These are phyloP conservation scores for Drosophila orena DNA, from an alignment of 1,140 invertebrate species.

Conservation along the genomic window DNA sequence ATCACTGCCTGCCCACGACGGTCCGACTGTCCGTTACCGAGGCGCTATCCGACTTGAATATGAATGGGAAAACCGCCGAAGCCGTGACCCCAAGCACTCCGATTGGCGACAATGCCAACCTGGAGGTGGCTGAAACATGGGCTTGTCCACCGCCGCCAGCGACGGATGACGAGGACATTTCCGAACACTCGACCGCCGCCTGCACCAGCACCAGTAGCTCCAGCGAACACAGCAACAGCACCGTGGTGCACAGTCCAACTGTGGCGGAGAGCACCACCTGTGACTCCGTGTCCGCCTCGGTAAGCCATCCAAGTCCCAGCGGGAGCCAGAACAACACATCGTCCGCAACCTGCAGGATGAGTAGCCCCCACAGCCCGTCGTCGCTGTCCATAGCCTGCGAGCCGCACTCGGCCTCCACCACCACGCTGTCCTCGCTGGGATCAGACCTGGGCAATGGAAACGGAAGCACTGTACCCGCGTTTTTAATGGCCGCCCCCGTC, in stretches of 20 bases:
- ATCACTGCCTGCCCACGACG: constrained; percentile 64
- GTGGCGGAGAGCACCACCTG: constrained; percentile 30
- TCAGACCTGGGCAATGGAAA: constrained; percentile 42
- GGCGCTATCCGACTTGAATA: constrained; percentile 69
- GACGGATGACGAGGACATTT: constrained; percentile 70
- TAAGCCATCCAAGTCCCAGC: constrained; percentile 59
- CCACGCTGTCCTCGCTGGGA: constrained; percentile 53
- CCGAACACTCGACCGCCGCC: constrained; percentile 72
- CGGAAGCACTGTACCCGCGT: constrained; percentile 67
- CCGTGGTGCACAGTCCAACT: constrained; percentile 77
- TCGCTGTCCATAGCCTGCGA: constrained; percentile 37
- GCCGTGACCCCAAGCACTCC: not conserved
- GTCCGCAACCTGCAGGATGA: constrained; percentile 3
- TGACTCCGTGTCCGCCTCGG: constrained; percentile 12
- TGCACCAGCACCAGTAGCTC: constrained; percentile 80
- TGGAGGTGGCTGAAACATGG: constrained; percentile 29
- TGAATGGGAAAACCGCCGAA: constrained; percentile 62
- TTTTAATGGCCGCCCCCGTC: constrained; percentile 65
- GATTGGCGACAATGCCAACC: constrained; percentile 66
- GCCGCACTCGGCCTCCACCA: constrained; percentile 43
- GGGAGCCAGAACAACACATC: constrained; percentile 38
- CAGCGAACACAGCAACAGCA: constrained; percentile 82
- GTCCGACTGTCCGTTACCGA: constrained; percentile 57
- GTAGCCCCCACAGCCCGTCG: constrained; percentile 17
- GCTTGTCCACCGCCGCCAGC: constrained; percentile 16